Evolutionary conservation across 1,140 invertebrate species (phyloP).

Genomic region (Bradysia coprophila): DNA sequence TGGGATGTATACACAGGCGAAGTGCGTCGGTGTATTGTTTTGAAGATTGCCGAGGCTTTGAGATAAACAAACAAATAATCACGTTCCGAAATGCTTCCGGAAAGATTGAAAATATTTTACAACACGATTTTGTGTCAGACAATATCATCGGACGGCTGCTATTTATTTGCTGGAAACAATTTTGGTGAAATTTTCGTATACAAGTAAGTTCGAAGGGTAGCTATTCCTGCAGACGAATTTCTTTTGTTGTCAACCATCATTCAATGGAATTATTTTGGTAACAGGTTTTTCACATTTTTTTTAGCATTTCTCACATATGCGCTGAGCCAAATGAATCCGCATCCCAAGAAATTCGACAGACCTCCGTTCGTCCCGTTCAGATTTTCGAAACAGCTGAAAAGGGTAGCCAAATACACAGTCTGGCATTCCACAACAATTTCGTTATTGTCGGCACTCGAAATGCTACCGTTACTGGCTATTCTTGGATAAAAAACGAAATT

Average conservation of each 20-base stretch:
- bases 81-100: slow-evolving; percentile 11
- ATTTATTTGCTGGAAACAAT: slow-evolving; percentile 62
- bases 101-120: slow-evolving; percentile 38
- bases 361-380: slow-evolving; percentile 32
- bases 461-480: slow-evolving; percentile 41
- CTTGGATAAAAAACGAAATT: slow-evolving; percentile 39
- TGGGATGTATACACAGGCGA: no score
- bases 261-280: neutral
- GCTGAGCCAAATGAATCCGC: neutral
- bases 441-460: slow-evolving; percentile 49
- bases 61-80: no score
- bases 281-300: slow-evolving; percentile 8
- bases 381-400: slow-evolving; percentile 29
- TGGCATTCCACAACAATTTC: slow-evolving; percentile 47
- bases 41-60: no score
- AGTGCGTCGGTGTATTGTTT: no score
- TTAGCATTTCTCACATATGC: slow-evolving; percentile 24
- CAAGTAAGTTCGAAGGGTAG: slow-evolving; percentile 39
- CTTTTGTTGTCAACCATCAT: slow-evolving; percentile 7
- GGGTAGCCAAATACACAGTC: slow-evolving; percentile 46
- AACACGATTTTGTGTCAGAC: slow-evolving; percentile 61
- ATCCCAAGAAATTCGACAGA: slow-evolving; percentile 24
- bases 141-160: slow-evolving; percentile 66
- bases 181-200: slow-evolving; percentile 69
- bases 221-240: slow-evolving; percentile 6